phyloP scores from a whole-genome alignment of 1,140 invertebrate species.

The Maconellicoccus hirsutus region DNA sequence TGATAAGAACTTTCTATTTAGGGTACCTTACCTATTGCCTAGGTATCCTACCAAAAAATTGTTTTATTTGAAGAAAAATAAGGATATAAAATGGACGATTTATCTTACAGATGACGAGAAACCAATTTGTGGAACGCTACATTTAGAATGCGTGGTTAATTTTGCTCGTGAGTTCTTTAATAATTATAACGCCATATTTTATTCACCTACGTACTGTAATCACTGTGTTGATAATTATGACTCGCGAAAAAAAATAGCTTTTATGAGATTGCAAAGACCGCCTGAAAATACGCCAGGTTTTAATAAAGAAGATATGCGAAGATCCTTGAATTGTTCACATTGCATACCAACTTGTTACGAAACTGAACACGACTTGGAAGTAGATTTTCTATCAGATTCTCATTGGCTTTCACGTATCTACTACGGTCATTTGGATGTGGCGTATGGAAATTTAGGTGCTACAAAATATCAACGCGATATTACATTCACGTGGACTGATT shows the following conservation, averaged over 20 bases:
- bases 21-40: too few species aligned
- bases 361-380: conserved; percentile 28
- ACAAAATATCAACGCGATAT: conserved; percentile 29
- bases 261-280: conserved; percentile 26
- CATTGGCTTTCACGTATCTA: not conserved
- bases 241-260: conserved; percentile 23
- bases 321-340: conserved; percentile 28
- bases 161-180: conserved; percentile 25
- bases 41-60: too few species aligned
- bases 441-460: conserved; percentile 28
- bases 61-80: too few species aligned
- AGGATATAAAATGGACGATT: too few species aligned
- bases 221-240: too few species aligned
- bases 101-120: conserved; percentile 27
- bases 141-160: conserved; percentile 25
- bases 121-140: conserved; percentile 26
- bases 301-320: conserved; percentile 19
- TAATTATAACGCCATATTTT: too few species aligned
- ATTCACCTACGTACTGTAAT: too few species aligned
- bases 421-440: conserved; percentile 29
- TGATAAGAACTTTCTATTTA: too few species aligned
- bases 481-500: conserved; percentile 28
- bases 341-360: conserved; percentile 30
- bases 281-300: conserved; percentile 27
- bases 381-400: conserved; percentile 24